These are phyloP conservation scores for Hippocampus mohnikei DNA, from an alignment of 2,113 vertebrate genomes.

Conservation along the genomic window DNA sequence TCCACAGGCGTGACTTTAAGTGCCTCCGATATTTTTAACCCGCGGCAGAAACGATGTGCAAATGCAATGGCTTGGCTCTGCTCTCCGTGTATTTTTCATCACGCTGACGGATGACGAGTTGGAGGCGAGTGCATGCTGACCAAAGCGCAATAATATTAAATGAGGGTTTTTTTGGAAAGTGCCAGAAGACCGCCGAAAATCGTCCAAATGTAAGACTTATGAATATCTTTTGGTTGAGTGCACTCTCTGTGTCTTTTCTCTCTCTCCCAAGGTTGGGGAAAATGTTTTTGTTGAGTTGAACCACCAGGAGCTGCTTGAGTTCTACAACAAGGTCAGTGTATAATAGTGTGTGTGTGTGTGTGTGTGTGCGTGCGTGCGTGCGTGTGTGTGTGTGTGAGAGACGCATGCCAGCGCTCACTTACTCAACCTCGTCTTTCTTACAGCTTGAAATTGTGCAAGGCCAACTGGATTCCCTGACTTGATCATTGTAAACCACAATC, in stretches of 20 bases:
- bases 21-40: neutral
- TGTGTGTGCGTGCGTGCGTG: constrained; percentile 7
- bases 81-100: constrained; percentile 54
- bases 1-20: neutral
- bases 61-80: constrained; percentile 7
- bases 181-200: constrained; percentile 19
- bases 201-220: constrained; percentile 17
- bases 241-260: constrained; percentile 11
- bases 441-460: constrained; percentile 93
- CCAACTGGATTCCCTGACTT: constrained; percentile 95
- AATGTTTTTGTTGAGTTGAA: constrained; percentile 88
- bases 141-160: constrained; percentile 59
- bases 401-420: neutral
- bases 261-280: constrained; percentile 76
- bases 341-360: neutral
- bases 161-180: constrained; percentile 62
- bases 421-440: constrained; percentile 56
- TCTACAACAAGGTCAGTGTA: constrained; percentile 90
- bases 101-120: constrained; percentile 45
- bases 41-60: neutral
- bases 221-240: constrained; percentile 7
- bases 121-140: constrained; percentile 29
- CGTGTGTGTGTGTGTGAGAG: neutral
- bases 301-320: constrained; percentile 90
- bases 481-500: constrained; percentile 63